These are phyloP conservation scores for Ischnura elegans DNA, from an alignment of 2,888 invertebrate genomes.

Conservation along the genomic window DNA sequence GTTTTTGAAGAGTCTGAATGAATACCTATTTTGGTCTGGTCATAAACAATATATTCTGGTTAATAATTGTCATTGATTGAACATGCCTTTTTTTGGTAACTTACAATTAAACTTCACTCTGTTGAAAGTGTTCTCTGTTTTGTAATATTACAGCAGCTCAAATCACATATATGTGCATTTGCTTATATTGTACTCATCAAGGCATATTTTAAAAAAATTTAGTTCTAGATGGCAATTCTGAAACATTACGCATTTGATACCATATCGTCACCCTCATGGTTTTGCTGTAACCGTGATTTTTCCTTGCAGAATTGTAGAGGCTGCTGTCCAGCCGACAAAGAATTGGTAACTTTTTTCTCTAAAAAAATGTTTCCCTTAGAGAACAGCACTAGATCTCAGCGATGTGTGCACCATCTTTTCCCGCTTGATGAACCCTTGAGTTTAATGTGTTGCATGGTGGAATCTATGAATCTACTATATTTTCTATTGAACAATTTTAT, in stretches of 20 bases:
- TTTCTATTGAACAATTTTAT: neutral
- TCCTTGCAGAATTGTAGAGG: constrained; percentile 52
- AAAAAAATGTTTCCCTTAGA: neutral
- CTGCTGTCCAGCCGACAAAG: constrained; percentile 64
- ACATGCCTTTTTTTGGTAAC: too few relatives aligned
- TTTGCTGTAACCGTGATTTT: neutral
- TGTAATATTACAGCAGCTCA: neutral
- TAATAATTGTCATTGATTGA: too few relatives aligned
- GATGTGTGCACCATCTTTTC: constrained; percentile 39
- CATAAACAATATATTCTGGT: too few relatives aligned
- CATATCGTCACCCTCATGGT: too few relatives aligned
- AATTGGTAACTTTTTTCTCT: constrained; percentile 60
- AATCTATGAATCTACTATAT: neutral
- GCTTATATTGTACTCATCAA: too few relatives aligned
- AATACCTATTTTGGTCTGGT: too few relatives aligned
- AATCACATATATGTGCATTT: neutral
- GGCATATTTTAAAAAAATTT: too few relatives aligned
- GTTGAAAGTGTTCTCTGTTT: neutral
- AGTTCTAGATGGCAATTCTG: too few relatives aligned
- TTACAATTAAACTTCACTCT: too few relatives aligned
- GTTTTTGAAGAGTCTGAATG: too few relatives aligned
- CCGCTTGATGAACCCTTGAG: neutral
- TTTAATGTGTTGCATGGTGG: constrained; percentile 40
- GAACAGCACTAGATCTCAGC: constrained; percentile 53
- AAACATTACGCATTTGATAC: too few relatives aligned